These are phyloP conservation scores for Drosophila mercatorum DNA, from an alignment of 2,888 invertebrate species.

Conservation along the genomic window DNA sequence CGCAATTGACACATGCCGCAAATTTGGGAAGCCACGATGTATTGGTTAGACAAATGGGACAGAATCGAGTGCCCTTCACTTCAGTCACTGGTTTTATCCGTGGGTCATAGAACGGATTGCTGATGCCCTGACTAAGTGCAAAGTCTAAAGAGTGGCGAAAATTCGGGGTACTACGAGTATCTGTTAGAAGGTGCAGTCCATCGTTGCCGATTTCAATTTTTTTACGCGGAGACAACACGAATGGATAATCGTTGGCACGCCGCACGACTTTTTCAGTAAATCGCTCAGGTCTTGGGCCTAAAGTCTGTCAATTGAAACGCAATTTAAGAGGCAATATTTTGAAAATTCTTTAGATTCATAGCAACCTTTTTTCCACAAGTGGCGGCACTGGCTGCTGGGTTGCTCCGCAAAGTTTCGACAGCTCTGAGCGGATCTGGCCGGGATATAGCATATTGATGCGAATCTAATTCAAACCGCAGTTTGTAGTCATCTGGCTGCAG, in stretches of 20 bases:
- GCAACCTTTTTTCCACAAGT: constrained; percentile 62
- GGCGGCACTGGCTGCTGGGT: constrained; percentile 39
- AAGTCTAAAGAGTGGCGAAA: constrained; percentile 22
- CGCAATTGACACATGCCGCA: constrained; percentile 83
- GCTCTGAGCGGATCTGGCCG: constrained; percentile 54
- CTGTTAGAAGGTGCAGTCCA: neutral
- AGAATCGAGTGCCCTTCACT: constrained; percentile 61
- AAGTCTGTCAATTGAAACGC: constrained; percentile 34
- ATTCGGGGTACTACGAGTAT: neutral
- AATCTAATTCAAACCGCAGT: constrained; percentile 60
- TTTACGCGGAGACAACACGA: neutral
- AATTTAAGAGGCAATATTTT: neutral
- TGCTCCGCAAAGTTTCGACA: constrained; percentile 30
- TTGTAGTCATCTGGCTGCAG: constrained; percentile 46
- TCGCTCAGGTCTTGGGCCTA: constrained; percentile 49
- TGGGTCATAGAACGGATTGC: constrained; percentile 4
- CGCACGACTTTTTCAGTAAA: constrained; percentile 49
- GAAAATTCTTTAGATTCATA: neutral
- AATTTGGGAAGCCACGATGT: constrained; percentile 84
- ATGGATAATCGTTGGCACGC: neutral
- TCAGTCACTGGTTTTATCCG: constrained; percentile 22
- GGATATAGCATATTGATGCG: constrained; percentile 66
- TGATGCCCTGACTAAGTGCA: neutral
- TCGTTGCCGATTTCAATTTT: neutral
- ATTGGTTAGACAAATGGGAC: constrained; percentile 81